phyloP scores from a whole-genome alignment of 1,140 invertebrate genomes.

The Mercenaria mercenaria region DNA sequence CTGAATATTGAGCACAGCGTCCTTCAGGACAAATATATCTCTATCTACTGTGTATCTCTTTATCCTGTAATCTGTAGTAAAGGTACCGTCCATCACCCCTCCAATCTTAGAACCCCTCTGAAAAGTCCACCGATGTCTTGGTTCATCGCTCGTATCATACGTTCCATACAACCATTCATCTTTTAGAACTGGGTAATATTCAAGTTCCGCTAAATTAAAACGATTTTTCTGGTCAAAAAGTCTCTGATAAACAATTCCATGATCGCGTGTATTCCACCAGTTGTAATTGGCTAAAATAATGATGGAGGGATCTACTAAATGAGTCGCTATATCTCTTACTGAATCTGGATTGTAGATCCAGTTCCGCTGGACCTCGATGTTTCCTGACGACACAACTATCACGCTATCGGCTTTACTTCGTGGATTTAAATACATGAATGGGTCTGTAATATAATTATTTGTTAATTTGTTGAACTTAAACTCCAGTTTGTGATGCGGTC shows the following conservation, averaged over 20 bases:
- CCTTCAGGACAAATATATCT: constrained; percentile 82
- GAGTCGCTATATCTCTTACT: constrained; percentile 97
- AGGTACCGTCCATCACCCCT: constrained; percentile 76
- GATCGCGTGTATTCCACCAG: constrained; percentile 92
- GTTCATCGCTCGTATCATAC: constrained; percentile 72
- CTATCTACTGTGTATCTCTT: constrained; percentile 82
- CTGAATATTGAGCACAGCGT: constrained; percentile 72
- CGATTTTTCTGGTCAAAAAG: constrained; percentile 85
- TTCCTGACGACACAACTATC: constrained; percentile 94
- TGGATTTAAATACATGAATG: constrained; percentile 92
- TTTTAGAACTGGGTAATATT: constrained; percentile 83
- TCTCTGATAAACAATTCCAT: constrained; percentile 73
- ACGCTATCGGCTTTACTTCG: constrained; percentile 93
- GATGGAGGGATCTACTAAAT: constrained; percentile 97
- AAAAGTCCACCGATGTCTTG: constrained; percentile 76
- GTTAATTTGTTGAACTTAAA: constrained; percentile 96
- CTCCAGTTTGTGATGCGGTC: constrained; percentile 91
- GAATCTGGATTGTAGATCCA: constrained; percentile 95
- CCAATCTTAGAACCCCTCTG: constrained; percentile 73
- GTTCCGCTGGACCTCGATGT: constrained; percentile 96
- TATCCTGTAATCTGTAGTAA: constrained; percentile 64
- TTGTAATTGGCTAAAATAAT: constrained; percentile 97
- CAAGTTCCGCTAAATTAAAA: constrained; percentile 84
- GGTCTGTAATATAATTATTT: constrained; percentile 95
- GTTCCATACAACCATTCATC: constrained; percentile 77